Evolutionary conservation across 2,797 vertebrate species (phyloP), one percentile per base, ranked within the genome.

Genomic region (Lycodopsis pacificus): DNA sequence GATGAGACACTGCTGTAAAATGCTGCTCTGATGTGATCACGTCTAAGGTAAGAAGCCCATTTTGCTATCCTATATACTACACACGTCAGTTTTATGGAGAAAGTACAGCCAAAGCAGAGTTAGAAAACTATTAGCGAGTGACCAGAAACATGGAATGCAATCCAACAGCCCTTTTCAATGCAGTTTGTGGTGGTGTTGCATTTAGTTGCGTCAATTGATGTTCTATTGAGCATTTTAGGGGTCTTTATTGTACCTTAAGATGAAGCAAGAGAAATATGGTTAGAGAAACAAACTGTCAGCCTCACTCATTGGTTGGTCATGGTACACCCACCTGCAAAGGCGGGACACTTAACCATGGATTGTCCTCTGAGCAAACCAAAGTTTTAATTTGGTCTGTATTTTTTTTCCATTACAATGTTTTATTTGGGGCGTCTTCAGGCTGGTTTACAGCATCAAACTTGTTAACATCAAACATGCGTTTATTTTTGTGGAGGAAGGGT

Each of bases 381-480:
- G 27, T 22, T 71, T 67, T 32, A 56, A 73, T 53, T 64, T 75
- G 9, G 32, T 58, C 14, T 19, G 7, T n/a, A 53, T 27, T 68
- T 25, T 10, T 1, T 14, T 51, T 67, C 9, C 19, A 9, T 14
- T 49, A 44, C 19, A 68, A 15, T 4, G 25, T 8, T n/a, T 59
- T 38, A 30, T 40, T 58, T 22, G 32, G 13, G 2, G 4, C 22
- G 14, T 59, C 7, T 40, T n/a, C 11, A 19, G 15, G 30, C 22
- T 54, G 14, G 53, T 12, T 40, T 61, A 38, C 7, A 34, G 17
- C 9, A 11, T 40, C 19, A 32, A 22, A 61, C 5, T 48, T 58
- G 22, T 42, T 20, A n/a, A 65, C 5, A 10, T 56, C 1, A 36
- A 19, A 53, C 32, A 11, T 57, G 15, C 38, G 14, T 69, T 59